phyloP scores from a whole-genome alignment of 2,113 vertebrate genomes.

The Onychostruthus taczanowskii region DNA sequence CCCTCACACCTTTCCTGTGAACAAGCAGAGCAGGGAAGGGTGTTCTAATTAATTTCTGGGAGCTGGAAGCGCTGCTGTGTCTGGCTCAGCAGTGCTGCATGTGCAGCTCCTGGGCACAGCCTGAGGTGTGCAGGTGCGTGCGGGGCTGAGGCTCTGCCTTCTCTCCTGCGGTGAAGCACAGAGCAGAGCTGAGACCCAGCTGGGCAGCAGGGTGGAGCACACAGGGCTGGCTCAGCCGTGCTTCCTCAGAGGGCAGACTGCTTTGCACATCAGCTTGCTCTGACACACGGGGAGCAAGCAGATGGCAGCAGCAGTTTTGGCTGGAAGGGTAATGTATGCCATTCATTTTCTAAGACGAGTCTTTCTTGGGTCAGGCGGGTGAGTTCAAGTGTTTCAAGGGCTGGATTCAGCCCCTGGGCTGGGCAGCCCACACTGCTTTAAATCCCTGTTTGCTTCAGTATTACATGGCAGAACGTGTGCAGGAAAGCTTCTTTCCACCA shows the following conservation, averaged over 20 bases:
- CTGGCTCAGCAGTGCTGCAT: background rate
- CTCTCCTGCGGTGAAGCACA: fast-evolving
- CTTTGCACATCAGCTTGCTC: background rate
- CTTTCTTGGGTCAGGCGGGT: background rate
- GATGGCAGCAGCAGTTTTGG: background rate
- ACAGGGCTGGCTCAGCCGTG: fast-evolving
- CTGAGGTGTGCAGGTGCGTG: background rate
- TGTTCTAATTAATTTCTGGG: background rate
- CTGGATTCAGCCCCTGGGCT: background rate
- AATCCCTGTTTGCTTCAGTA: background rate
- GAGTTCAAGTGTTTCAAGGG: background rate
- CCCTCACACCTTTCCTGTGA: background rate
- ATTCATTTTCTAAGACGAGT: background rate
- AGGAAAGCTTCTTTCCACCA: background rate
- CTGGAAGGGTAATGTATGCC: background rate
- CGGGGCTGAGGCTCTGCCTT: background rate
- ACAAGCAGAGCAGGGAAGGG: background rate
- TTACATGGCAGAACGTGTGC: background rate
- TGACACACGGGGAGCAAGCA: background rate
- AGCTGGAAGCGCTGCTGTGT: background rate
- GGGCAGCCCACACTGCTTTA: background rate
- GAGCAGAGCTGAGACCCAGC: background rate
- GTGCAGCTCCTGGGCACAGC: background rate
- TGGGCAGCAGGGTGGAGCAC: background rate
- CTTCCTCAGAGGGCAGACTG: background rate